Conservation (phyloP, 2,113 vertebrate species). For the Limnothrissa miodon region DNA sequence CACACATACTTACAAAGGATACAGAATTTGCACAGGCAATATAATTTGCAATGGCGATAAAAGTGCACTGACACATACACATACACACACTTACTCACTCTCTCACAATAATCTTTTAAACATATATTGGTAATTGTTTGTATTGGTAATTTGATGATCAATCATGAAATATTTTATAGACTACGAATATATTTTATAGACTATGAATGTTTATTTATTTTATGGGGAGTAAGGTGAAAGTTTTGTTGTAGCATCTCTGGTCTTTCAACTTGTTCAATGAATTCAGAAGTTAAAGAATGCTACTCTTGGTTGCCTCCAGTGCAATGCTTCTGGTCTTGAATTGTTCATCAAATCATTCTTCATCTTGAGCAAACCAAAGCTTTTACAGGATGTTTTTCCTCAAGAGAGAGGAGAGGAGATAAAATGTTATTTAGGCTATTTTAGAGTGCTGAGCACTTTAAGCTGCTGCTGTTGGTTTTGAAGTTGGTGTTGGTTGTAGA, state of each 20-base stretch:
- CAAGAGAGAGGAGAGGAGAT: not conserved
- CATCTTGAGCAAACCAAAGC: not conserved
- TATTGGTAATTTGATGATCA: not conserved
- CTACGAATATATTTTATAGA: not conserved
- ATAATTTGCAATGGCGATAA: too few species aligned
- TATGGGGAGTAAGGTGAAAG: not conserved
- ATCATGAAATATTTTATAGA: not conserved
- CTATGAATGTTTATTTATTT: not conserved
- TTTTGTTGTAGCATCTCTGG: not conserved
- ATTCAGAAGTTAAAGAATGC: not conserved
- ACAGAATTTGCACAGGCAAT: too few species aligned
- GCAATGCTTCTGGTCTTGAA: not conserved
- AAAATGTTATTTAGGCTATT: not conserved
- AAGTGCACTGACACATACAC: not conserved
- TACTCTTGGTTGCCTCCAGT: not conserved
- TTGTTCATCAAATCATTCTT: not conserved
- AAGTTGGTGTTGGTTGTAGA: not conserved
- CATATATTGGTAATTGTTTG: too few species aligned
- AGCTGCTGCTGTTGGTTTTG: not conserved
- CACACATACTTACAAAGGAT: too few species aligned
- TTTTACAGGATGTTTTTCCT: not conserved
- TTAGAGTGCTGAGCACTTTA: not conserved
- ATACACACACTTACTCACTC: too few species aligned
- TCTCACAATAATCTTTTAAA: not conserved
- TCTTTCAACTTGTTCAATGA: not conserved